Evolutionary conservation across 2,797 vertebrate species (phyloP).

Genomic region (Danio tinwini): DNA sequence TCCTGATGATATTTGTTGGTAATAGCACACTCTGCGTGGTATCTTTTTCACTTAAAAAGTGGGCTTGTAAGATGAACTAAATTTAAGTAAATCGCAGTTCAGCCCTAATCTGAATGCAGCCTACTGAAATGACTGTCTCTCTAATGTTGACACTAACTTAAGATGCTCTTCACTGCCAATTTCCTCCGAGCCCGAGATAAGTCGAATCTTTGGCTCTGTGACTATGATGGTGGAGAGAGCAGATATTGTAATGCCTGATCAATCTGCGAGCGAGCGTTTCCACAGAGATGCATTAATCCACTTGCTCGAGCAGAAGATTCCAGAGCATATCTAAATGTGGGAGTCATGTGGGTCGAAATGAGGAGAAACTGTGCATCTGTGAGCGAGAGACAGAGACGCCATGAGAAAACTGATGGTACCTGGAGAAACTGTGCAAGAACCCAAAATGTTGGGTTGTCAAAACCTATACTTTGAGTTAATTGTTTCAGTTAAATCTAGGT

Average conservation of each 20-base stretch:
- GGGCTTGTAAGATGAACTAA: background rate
- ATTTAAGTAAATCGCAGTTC: background rate
- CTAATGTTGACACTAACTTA: background rate
- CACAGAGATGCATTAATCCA: conserved; percentile 97
- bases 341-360: conserved; percentile 86
- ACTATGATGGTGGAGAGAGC: conserved; percentile 98
- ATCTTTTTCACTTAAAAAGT: background rate
- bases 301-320: conserved; percentile 92
- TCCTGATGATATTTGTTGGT: background rate
- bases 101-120: background rate
- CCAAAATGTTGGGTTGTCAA: too few species aligned
- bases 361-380: conserved; percentile 81
- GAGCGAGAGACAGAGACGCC: conserved; percentile 70
- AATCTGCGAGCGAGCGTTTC: conserved; percentile 93
- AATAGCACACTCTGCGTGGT: background rate
- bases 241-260: conserved; percentile 99
- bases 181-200: conserved; percentile 95
- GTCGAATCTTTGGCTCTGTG: conserved; percentile 88
- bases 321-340: conserved; percentile 89
- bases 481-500: too few species aligned
- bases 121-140: conserved; percentile 15
- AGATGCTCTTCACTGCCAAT: conserved; percentile 88
- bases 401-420: conserved; percentile 47
- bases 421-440: conserved; percentile 43
- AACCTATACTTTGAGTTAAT: too few species aligned